Conservation (phyloP, 2,113 vertebrate species). For the Nyctibius bracteatus region DNA sequence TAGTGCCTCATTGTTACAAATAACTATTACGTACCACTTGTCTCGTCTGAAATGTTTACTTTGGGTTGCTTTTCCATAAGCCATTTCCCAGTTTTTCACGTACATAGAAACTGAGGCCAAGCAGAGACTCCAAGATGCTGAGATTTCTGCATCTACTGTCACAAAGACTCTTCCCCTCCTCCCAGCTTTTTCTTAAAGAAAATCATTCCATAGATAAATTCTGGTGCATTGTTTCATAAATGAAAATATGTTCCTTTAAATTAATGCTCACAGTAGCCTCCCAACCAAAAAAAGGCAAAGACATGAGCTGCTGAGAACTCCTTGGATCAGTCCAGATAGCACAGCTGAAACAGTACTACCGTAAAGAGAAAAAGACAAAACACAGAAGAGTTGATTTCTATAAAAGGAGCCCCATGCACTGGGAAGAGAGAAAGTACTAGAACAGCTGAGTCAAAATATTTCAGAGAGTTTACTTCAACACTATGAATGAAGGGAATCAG, state of each 20-base stretch:
- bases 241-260: neutral
- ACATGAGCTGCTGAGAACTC: neutral
- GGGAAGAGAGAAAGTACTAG: neutral
- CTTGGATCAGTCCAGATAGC: neutral
- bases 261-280: neutral
- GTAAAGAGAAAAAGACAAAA: neutral
- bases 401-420: neutral
- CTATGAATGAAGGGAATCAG: neutral
- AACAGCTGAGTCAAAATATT: neutral
- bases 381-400: neutral
- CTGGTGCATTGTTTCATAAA: neutral
- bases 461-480: neutral
- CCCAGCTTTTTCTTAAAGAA: neutral
- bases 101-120: neutral
- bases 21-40: neutral
- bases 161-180: neutral
- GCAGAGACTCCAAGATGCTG: neutral
- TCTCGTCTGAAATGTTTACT: slow-evolving; percentile 21
- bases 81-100: neutral
- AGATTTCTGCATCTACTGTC: neutral
- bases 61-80: slow-evolving; percentile 15
- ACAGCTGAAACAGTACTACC: neutral
- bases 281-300: neutral
- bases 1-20: slow-evolving; percentile 24
- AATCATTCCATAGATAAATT: neutral